These are phyloP conservation scores for Rhingia campestris DNA, from an alignment of 2,888 invertebrate species.

Conservation along the genomic window DNA sequence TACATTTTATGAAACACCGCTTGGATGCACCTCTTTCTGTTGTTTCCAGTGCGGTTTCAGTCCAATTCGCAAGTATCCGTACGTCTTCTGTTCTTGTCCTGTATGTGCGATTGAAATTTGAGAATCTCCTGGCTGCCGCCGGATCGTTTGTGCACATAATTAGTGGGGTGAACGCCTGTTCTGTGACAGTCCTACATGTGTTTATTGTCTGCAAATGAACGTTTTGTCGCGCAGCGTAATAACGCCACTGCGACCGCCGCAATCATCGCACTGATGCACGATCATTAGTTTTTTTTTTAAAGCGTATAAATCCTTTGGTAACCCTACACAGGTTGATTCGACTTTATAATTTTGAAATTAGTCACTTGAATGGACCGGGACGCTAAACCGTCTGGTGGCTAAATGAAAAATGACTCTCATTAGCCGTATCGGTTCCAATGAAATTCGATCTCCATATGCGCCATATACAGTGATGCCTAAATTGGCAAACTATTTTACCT, in stretches of 20 bases:
- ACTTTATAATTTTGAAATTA: slow-evolving; percentile 63
- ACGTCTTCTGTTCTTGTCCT: not conserved
- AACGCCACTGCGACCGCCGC: slow-evolving; percentile 48
- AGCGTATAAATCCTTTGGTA: not conserved
- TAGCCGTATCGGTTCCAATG: slow-evolving; percentile 47
- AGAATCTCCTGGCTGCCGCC: slow-evolving; percentile 43
- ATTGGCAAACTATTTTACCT: slow-evolving; percentile 58
- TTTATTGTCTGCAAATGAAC: slow-evolving; percentile 74
- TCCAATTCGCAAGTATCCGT: slow-evolving; percentile 48
- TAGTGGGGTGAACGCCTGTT: slow-evolving; percentile 73
- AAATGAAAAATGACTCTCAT: slow-evolving; percentile 56
- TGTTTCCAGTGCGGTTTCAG: slow-evolving; percentile 18
- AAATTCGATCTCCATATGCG: slow-evolving; percentile 39
- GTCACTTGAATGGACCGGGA: slow-evolving; percentile 34
- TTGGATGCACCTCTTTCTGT: slow-evolving; percentile 16
- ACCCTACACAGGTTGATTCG: slow-evolving; percentile 57
- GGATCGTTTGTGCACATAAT: slow-evolving; percentile 69
- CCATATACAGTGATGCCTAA: slow-evolving; percentile 24
- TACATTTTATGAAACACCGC: not conserved
- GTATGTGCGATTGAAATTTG: slow-evolving; percentile 43
- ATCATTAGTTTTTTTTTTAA: not conserved
- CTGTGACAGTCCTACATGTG: slow-evolving; percentile 69
- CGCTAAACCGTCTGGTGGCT: not conserved
- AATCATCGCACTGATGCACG: slow-evolving; percentile 51
- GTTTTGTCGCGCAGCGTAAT: slow-evolving; percentile 57